These are phyloP conservation scores for Catharus ustulatus DNA, from an alignment of 2,797 vertebrate species.

Conservation along the genomic window DNA sequence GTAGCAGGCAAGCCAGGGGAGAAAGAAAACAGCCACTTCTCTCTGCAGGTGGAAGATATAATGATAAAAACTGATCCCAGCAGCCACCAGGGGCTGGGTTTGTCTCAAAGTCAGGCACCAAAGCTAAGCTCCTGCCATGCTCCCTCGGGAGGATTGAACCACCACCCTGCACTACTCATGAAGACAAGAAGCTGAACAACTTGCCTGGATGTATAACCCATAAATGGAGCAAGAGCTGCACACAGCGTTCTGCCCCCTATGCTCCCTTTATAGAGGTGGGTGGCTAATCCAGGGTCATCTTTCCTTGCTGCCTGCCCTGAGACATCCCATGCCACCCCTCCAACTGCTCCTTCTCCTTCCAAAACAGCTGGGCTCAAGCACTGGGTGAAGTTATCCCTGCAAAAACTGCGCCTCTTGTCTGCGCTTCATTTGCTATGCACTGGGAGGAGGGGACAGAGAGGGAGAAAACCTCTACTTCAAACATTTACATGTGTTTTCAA, in stretches of 20 bases:
- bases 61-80: not conserved
- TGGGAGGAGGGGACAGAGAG: not conserved
- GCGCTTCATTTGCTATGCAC: not conserved
- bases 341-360: not conserved
- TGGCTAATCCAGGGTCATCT: not conserved
- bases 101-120: not conserved
- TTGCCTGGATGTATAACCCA: not conserved
- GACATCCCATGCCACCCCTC: not conserved
- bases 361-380: not conserved
- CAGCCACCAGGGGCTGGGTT: not conserved
- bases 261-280: rapidly evolving
- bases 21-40: not conserved
- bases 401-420: not conserved
- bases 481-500: not conserved
- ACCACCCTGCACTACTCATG: not conserved
- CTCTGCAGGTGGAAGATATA: rapidly evolving
- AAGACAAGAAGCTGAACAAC: not conserved
- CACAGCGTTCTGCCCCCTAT: not conserved
- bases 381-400: not conserved
- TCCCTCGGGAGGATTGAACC: not conserved
- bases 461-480: not conserved
- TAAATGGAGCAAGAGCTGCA: not conserved
- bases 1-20: not conserved
- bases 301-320: not conserved
- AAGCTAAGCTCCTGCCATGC: not conserved